A percentile compares a stretch with the other conserved stretches of the same genome.
These are phyloP conservation scores for Himalopsyche japonica DNA, from an alignment of 2,888 invertebrate genomes.

Conservation along the genomic window DNA sequence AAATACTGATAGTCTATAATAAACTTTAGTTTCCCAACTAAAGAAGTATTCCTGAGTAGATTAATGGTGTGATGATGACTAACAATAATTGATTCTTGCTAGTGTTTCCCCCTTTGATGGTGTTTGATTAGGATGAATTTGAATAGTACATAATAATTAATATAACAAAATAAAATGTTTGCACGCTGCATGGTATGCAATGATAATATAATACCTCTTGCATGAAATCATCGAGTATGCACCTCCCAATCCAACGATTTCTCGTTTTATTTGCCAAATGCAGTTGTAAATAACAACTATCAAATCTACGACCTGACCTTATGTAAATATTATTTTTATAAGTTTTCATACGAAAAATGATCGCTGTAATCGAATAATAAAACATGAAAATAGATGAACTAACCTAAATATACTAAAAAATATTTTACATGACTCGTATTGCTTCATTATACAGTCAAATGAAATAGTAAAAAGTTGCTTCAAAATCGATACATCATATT, in stretches of 20 bases:
- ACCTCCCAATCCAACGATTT: conserved; percentile 11
- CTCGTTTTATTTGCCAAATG: conserved; percentile 7
- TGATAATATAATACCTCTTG: conserved; percentile 10
- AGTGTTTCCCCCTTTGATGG: background rate
- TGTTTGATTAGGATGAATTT: background rate
- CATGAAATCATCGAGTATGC: conserved; percentile 34
- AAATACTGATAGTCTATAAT: background rate
- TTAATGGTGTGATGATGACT: background rate
- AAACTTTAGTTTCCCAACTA: background rate
- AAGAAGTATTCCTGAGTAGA: background rate
- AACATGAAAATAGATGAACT: too few relatives aligned
- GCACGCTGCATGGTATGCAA: conserved; percentile 28
- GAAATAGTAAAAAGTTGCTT: too few relatives aligned
- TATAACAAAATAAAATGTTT: background rate
- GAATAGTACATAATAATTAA: conserved; percentile 9
- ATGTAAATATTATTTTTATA: too few relatives aligned
- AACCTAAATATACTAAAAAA: too few relatives aligned
- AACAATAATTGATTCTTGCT: background rate
- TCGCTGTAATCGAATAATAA: too few relatives aligned
- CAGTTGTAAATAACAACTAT: too few relatives aligned
- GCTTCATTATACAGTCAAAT: too few relatives aligned
- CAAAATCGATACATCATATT: too few relatives aligned
- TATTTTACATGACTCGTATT: too few relatives aligned
- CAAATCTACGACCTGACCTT: too few relatives aligned
- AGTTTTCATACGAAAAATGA: too few relatives aligned